These are phyloP conservation scores for Caenorhabditis sulstoni DNA, from an alignment of 2,888 invertebrate species.

Conservation along the genomic window DNA sequence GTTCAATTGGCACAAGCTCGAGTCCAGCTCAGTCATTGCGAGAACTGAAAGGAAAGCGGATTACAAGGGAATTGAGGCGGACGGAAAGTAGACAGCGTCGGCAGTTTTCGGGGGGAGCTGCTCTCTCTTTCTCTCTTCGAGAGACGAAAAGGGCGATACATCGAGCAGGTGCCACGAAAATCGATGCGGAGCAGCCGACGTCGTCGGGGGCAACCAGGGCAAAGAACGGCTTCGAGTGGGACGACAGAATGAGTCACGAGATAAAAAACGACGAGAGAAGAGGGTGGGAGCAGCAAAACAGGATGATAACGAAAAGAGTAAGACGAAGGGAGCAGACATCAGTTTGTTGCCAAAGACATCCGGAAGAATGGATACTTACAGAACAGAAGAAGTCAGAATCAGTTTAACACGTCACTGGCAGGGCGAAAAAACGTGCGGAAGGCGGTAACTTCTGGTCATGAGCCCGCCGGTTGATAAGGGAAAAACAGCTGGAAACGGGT, in stretches of 20 bases:
- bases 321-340: constrained; percentile 28
- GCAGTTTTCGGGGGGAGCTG: neutral
- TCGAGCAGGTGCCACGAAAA: constrained; percentile 48
- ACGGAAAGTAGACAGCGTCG: neutral
- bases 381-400: constrained; percentile 1
- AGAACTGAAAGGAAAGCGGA: neutral
- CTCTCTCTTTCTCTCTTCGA: neutral
- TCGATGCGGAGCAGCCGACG: constrained; percentile 36
- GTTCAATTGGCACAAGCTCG: constrained; percentile 69
- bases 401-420: constrained; percentile 24
- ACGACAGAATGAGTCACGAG: constrained; percentile 30
- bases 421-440: constrained; percentile 17
- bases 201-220: constrained; percentile 33
- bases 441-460: constrained; percentile 23
- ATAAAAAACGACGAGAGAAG: constrained; percentile 6
- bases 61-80: neutral
- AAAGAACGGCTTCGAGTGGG: constrained; percentile 35
- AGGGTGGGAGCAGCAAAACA: constrained; percentile 44
- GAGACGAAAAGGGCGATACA: constrained; percentile 21
- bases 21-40: constrained; percentile 61
- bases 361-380: neutral
- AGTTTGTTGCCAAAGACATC: too few relatives aligned
- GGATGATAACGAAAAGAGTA: too few relatives aligned
- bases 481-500: constrained; percentile 14
- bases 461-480: constrained; percentile 19